Base-by-base conservation (phyloP, 2,113 vertebrate genomes). In the Hiodon tergisus region DNA sequence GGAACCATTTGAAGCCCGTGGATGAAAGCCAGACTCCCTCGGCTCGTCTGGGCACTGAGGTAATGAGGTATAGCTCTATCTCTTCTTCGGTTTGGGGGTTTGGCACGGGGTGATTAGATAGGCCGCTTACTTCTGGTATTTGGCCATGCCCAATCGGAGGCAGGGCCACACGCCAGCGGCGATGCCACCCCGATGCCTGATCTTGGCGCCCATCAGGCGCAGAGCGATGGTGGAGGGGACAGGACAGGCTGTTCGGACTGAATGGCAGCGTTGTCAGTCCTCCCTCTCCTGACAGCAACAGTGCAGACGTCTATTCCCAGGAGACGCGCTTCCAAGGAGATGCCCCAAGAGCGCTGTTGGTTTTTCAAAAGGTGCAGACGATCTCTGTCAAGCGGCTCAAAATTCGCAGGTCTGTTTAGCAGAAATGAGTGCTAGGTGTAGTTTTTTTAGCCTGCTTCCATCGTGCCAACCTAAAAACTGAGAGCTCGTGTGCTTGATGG, bases 11-110 rank as follows among this genome's bases (percentile, higher is more conserved):
- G 79, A 83, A 81, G 77, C 75, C 73, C 11, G 8, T n/a, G 78
- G 77, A 82, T 80, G 67, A 82, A 82, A 82, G 79, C 70, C 69
- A 31, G 62, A 57, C 65, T 65, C 17, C 76, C 70, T 77, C 65
- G 67, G 66, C 59, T 54, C 17, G 50, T 65, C 66, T 72, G 6
- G 14, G 61, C 53, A 54, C 55, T 50, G 66, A 68, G 47, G 48
- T 68, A 58, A 58, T 46, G 69, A 70, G 55, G 16, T 46, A 70
- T 14, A n/a, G 51, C 69, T 58, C 51, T 0, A 31, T 46, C 53
- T 4, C 16, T 7, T 53, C 61, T 5, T 11, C 9, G 47, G 1
- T 68, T 13, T n/a, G 16, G 11, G 16, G 57, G 9, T 53, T 55
- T 70, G 9, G 16, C 52, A 70, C 16, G 31, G 51, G 69, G 53